These are phyloP conservation scores for Apoderus coryli DNA, from an alignment of 2,888 invertebrate genomes.

Conservation along the genomic window DNA sequence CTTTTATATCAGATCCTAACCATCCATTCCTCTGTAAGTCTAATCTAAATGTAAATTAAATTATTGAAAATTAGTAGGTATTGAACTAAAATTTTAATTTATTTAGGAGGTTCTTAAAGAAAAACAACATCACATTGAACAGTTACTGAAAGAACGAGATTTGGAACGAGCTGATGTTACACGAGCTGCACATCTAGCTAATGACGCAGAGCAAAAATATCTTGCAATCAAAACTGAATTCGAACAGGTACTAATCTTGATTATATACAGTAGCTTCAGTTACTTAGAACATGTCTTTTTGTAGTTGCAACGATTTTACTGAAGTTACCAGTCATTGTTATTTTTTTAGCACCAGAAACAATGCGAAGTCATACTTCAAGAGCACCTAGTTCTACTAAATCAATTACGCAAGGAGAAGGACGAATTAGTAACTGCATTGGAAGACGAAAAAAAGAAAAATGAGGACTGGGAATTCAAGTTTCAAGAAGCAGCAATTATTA, in stretches of 20 bases:
- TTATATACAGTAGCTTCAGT: too few species aligned
- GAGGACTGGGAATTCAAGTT: slow-evolving; percentile 84
- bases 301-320: too few species aligned
- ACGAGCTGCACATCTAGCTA: slow-evolving; percentile 65
- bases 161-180: slow-evolving; percentile 81
- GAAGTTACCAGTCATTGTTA: neutral
- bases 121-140: slow-evolving; percentile 88
- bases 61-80: too few species aligned
- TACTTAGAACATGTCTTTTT: too few species aligned
- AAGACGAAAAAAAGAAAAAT: slow-evolving; percentile 65
- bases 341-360: slow-evolving; percentile 37
- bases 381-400: slow-evolving; percentile 38
- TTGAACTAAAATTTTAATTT: too few species aligned
- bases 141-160: slow-evolving; percentile 80
- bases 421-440: slow-evolving; percentile 47
- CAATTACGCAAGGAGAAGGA: slow-evolving; percentile 42
- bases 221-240: slow-evolving; percentile 46
- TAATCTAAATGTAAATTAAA: too few species aligned
- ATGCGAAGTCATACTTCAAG: slow-evolving; percentile 38
- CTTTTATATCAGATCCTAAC: too few species aligned
- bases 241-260: slow-evolving; percentile 48
- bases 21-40: too few species aligned
- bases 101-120: slow-evolving; percentile 75
- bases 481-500: slow-evolving; percentile 82
- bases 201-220: slow-evolving; percentile 56